Percentiles rank a stretch among this genome's conserved stretches.
Conservation (phyloP, 2,113 vertebrate species). For the Phrynosoma platyrhinos region DNA sequence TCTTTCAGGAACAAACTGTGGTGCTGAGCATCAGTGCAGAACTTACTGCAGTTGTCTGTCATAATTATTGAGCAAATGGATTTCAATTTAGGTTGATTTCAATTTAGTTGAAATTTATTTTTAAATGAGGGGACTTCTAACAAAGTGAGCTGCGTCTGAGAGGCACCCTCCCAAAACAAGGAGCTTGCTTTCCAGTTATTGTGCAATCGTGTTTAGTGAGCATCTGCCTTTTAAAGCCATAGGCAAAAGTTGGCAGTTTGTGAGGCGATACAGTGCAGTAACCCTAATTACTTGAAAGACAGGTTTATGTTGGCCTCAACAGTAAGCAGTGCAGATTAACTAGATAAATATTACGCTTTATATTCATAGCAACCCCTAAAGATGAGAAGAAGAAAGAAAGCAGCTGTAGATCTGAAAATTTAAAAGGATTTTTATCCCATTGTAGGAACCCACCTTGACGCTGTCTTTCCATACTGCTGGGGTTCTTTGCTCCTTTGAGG, state of each 20-base stretch:
- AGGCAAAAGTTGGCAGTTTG: neutral
- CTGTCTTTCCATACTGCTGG: no score
- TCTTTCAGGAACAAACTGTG: neutral
- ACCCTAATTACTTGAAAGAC: neutral
- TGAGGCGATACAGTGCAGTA: neutral
- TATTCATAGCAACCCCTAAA: neutral
- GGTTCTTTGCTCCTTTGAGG: no score
- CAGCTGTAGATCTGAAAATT: neutral
- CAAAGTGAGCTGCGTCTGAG: neutral
- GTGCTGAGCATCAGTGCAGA: neutral
- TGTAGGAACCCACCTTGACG: neutral
- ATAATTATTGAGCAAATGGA: neutral
- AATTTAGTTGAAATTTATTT: neutral
- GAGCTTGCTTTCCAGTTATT: neutral
- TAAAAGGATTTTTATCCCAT: neutral
- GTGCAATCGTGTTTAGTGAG: neutral
- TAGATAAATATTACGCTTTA: neutral
- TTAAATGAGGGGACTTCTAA: neutral
- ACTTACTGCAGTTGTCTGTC: neutral
- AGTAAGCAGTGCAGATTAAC: neutral
- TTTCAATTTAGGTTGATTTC: neutral
- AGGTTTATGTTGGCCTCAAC: neutral
- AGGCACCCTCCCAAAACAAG: neutral
- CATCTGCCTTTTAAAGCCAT: neutral
- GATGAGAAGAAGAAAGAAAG: neutral